Evolutionary conservation across 30 jellyfish, hydroid and myxozoan species (phyloP), one percentile per base, ranked within the genome.

Genomic region (Hydra vulgaris): DNA sequence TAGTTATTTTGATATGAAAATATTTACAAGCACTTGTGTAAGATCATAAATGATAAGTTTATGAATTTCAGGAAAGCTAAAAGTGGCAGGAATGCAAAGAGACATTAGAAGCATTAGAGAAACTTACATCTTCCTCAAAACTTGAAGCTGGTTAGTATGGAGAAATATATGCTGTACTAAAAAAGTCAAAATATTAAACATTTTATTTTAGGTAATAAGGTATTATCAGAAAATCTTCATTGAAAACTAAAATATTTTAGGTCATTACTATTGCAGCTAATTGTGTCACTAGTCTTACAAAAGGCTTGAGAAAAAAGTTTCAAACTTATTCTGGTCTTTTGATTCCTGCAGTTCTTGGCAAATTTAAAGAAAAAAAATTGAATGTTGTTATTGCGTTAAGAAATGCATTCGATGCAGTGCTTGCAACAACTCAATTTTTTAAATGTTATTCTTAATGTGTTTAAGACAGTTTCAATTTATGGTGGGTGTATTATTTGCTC

Each of bases 11-110:
- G 61, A 40, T 40, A 70, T 8, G 25, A 0, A 70, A 70, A 70
- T 8, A 70, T 70, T 70, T 0, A 0, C 12, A 0, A 70, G 16
- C 1, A 0, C 0, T 19, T 70, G 52, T 71, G 21, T 76, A 24
- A 16, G 61, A 40, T 40, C 61, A 40, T 40, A 40, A 40, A 40
- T 40, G 61, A 40, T 40, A 40, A 40, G 12, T 5, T 12, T 40
- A 3, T 40, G 61, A 40, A 40, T 80, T 27, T 19, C 26, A 87
- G 96, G 96, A 69, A 24, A 88, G 95, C 81, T 87, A 88, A 20
- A 94, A 94, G 66, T 94, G 99, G 99, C 96, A 95, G 61, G 97
- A 88, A 26, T 54, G 99, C 83, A 94, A 84, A 74, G 97, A 89
- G 67, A 96, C 99, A 53, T 86, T 94, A 22, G 99, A 94, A 83